Conservation (phyloP, 1,140 invertebrate genomes). For the Diachasmimorpha longicaudata region DNA sequence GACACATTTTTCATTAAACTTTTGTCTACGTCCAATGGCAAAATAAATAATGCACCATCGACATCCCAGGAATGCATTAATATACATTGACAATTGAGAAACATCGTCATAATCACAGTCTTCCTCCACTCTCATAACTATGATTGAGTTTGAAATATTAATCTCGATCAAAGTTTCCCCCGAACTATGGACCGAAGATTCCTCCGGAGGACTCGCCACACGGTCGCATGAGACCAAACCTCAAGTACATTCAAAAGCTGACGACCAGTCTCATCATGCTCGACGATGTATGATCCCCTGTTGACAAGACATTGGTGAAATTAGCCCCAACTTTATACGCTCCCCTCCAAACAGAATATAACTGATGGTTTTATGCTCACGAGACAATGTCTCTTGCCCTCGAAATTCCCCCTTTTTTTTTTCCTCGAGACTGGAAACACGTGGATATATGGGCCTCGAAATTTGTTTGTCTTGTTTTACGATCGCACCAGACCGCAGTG, state of each 20-base stretch:
- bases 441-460: conserved; percentile 33
- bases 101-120: neutral
- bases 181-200: conserved; percentile 29
- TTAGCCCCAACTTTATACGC: neutral
- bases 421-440: neutral
- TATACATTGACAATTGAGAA: conserved; percentile 8
- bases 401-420: neutral
- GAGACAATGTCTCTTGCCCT: conserved; percentile 12
- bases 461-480: conserved; percentile 62
- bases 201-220: neutral
- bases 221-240: neutral
- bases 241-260: neutral
- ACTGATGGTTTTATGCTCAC: conserved; percentile 38
- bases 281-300: neutral
- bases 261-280: neutral
- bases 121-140: neutral
- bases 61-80: neutral
- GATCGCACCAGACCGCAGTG: conserved; percentile 54
- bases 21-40: no score
- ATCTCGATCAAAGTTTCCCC: conserved; percentile 53
- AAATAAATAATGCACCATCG: neutral
- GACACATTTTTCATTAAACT: no score
- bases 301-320: neutral
- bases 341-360: conserved; percentile 25
- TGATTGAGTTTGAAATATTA: conserved; percentile 58